Evolutionary conservation across 2,888 invertebrate genomes (phyloP).

Genomic region (Calameuta pallipes): DNA sequence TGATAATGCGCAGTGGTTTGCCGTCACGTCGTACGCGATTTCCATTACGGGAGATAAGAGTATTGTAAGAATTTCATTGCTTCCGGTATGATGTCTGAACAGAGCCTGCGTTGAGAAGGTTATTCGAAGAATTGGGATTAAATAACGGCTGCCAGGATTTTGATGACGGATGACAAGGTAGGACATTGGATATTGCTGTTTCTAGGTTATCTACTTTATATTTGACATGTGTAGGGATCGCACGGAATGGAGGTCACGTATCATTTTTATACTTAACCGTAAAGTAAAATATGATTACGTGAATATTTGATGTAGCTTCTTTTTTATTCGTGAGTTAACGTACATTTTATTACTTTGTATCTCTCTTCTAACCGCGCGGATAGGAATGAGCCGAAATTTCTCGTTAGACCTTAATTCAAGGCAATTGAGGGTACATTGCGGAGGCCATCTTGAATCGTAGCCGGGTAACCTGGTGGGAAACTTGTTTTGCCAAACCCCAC

Average conservation of each 20-base stretch:
- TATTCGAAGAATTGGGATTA: background rate
- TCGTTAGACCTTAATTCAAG: slow-evolving; percentile 47
- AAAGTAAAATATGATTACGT: background rate
- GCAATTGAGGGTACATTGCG: slow-evolving; percentile 38
- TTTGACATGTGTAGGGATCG: background rate
- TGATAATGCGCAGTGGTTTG: background rate
- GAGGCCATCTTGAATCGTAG: slow-evolving; percentile 45
- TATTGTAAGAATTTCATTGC: background rate
- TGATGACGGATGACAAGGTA: background rate
- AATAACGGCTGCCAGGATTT: background rate
- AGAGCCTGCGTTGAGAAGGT: background rate
- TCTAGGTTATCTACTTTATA: background rate
- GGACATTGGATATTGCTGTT: background rate
- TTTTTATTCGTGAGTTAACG: background rate
- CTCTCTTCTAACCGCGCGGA: background rate
- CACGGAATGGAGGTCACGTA: background rate
- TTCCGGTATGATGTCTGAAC: background rate
- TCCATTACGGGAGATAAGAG: background rate
- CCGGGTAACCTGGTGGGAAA: background rate
- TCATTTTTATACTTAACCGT: background rate
- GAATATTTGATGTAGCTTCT: background rate
- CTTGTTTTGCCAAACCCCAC: background rate
- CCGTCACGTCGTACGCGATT: background rate
- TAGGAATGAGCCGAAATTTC: slow-evolving; percentile 40
- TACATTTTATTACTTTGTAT: background rate